Evolutionary conservation across 2,113 vertebrate species (phyloP).

Genomic region (Cnemophilus loriae): DNA sequence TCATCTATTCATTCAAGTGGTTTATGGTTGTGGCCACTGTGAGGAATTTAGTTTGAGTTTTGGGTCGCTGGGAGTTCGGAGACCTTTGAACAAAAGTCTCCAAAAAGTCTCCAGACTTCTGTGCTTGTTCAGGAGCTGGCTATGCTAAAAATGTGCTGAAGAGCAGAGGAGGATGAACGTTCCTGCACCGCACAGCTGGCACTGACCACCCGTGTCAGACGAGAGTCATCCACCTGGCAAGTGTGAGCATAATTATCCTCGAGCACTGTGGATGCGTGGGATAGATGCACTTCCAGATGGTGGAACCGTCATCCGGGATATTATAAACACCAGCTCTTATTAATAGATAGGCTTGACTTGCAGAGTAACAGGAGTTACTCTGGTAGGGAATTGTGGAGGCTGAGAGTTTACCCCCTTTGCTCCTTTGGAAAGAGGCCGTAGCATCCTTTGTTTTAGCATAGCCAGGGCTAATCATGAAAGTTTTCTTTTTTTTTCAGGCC

Average conservation of each 20-base stretch:
- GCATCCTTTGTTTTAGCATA: neutral
- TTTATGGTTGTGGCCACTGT: neutral
- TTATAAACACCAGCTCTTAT: neutral
- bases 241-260: neutral
- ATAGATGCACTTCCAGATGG: neutral
- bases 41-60: neutral
- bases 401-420: neutral
- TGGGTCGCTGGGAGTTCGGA: neutral
- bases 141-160: neutral
- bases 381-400: neutral
- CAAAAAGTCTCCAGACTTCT: neutral
- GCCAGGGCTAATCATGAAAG: neutral
- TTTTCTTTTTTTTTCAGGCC: neutral
- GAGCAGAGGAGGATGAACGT: neutral
- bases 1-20: neutral
- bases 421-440: neutral
- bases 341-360: neutral
- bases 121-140: neutral
- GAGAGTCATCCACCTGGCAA: neutral
- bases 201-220: fast-evolving
- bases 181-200: neutral
- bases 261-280: neutral
- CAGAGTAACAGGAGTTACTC: neutral
- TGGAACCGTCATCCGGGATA: neutral
- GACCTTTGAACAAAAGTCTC: neutral